Evolutionary conservation across 2,113 vertebrate genomes (phyloP).

Genomic region (Pedionomus torquatus): DNA sequence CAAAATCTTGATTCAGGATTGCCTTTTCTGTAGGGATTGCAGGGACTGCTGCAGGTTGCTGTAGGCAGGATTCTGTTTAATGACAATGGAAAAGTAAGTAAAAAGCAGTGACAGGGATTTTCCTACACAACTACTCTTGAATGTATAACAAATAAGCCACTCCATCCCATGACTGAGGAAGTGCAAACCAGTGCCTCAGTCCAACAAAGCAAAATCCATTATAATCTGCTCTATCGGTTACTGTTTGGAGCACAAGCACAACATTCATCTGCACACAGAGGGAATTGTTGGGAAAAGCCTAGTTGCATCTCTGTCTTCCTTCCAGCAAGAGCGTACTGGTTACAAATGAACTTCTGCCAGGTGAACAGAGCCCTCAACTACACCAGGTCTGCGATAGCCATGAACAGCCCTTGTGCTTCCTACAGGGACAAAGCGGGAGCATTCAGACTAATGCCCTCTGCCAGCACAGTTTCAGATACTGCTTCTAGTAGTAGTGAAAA

Average conservation of each 20-base stretch:
- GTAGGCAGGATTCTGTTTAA: background rate
- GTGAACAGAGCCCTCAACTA: background rate
- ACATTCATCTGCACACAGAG: background rate
- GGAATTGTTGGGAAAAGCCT: background rate
- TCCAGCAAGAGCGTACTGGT: background rate
- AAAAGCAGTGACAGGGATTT: background rate
- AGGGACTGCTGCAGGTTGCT: background rate
- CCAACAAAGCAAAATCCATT: background rate
- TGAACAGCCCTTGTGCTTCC: background rate
- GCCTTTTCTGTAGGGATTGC: background rate
- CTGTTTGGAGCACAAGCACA: background rate
- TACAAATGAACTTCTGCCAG: background rate
- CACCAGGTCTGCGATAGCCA: background rate
- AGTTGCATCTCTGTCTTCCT: background rate
- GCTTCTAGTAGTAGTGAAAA: background rate
- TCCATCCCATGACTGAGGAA: background rate
- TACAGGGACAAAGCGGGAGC: background rate
- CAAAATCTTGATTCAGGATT: background rate
- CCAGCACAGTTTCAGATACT: background rate
- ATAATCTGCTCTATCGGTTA: background rate
- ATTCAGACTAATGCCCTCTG: background rate
- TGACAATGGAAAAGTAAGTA: background rate
- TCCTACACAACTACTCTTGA: background rate
- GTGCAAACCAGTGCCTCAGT: background rate
- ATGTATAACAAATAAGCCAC: background rate